These are phyloP conservation scores for Amiota mariae DNA, from an alignment of 2,888 invertebrate species.

Conservation along the genomic window DNA sequence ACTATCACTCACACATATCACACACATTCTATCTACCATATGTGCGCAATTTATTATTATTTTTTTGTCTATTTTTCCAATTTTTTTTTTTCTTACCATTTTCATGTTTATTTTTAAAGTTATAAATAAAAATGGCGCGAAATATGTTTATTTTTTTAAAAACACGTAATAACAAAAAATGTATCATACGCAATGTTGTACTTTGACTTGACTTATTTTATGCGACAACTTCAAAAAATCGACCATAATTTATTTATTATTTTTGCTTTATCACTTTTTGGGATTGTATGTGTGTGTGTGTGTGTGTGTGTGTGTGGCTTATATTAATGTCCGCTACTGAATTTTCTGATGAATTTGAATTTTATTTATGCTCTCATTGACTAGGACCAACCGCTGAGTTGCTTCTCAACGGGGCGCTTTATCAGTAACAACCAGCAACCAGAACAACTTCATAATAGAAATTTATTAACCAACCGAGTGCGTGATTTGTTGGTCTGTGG, in stretches of 20 bases:
- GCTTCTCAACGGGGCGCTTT: background rate
- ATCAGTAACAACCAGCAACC: background rate
- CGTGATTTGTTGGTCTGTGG: too few relatives aligned
- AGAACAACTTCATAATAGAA: background rate
- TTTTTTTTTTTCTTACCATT: background rate
- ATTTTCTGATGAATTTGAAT: background rate
- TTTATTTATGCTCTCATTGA: background rate
- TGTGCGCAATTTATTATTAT: slow-evolving; percentile 9
- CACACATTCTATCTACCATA: too few relatives aligned
- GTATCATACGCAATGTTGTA: slow-evolving; percentile 16
- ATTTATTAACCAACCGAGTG: too few relatives aligned
- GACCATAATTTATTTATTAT: background rate
- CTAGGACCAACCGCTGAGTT: slow-evolving; percentile 10
- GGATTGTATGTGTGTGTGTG: slow-evolving; percentile 16
- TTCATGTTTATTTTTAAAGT: background rate
- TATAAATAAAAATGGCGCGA: slow-evolving; percentile 19
- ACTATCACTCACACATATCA: background rate
- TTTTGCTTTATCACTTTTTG: background rate
- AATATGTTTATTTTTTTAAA: slow-evolving; percentile 10
- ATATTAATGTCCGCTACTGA: background rate
- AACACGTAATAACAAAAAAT: slow-evolving; percentile 1
- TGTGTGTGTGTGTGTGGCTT: background rate
- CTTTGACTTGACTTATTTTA: background rate
- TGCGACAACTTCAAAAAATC: too few relatives aligned
- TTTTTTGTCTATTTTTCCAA: background rate